phyloP scores from a whole-genome alignment of 2,888 invertebrate species.

The Pimpla rufipes region DNA sequence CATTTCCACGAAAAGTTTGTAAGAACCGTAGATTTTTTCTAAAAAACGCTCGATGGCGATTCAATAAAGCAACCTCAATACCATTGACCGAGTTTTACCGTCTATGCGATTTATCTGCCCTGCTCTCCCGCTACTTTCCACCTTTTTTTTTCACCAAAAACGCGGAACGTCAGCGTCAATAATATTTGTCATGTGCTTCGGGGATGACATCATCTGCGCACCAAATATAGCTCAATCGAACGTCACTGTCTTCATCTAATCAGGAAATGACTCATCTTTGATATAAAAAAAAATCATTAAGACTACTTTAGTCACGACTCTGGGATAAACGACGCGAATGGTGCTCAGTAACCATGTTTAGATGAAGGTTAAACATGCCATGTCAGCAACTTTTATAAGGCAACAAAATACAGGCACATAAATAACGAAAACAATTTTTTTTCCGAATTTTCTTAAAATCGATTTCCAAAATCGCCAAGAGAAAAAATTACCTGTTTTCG shows the following conservation, averaged over 20 bases:
- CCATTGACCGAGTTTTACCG: constrained; percentile 2
- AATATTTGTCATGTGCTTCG: neutral
- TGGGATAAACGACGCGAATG: too few relatives aligned
- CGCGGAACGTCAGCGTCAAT: neutral
- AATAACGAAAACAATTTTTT: too few relatives aligned
- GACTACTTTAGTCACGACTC: neutral
- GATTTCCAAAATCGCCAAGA: too few relatives aligned
- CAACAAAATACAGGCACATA: too few relatives aligned
- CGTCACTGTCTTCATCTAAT: neutral
- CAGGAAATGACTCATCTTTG: neutral
- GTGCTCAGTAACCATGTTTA: too few relatives aligned
- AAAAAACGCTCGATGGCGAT: constrained; percentile 56
- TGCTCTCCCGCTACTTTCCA: neutral
- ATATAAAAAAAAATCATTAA: neutral
- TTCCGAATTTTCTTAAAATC: too few relatives aligned
- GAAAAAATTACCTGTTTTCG: too few relatives aligned
- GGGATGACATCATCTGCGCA: neutral
- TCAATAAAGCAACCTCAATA: constrained; percentile 52
- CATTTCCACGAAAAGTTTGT: constrained; percentile 62
- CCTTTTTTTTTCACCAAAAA: neutral
- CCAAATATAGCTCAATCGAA: neutral
- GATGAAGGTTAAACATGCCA: too few relatives aligned
- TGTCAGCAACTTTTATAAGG: too few relatives aligned
- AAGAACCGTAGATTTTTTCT: constrained; percentile 51
- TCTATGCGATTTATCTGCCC: neutral